Evolutionary conservation across 2,113 vertebrate genomes (phyloP).

Genomic region (Podarcis muralis): DNA sequence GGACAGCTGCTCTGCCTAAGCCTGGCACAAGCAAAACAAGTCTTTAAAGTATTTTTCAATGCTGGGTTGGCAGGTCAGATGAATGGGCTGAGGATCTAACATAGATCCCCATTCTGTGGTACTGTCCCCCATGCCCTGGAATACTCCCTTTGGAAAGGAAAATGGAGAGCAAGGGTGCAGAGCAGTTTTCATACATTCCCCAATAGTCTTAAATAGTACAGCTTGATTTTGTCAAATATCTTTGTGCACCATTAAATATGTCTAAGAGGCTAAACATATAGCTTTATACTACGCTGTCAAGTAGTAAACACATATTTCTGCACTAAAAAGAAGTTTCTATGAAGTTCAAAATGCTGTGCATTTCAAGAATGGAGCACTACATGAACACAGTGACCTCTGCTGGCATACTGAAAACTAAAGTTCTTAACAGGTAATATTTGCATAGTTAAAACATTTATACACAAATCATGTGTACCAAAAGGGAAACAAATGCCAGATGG

Average conservation of each 20-base stretch:
- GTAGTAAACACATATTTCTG: neutral
- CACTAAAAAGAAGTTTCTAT: neutral
- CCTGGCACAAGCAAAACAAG: too few species aligned
- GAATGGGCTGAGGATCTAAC: neutral
- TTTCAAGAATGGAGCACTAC: constrained; percentile 49
- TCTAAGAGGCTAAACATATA: too few species aligned
- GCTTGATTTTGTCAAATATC: neutral
- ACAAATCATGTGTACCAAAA: neutral
- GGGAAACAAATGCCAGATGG: neutral
- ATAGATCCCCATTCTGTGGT: too few species aligned
- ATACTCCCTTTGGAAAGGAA: too few species aligned
- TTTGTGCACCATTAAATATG: neutral
- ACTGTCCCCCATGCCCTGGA: too few species aligned
- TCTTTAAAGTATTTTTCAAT: neutral
- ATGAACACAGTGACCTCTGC: constrained; percentile 80
- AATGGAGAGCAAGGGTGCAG: too few species aligned
- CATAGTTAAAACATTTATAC: neutral
- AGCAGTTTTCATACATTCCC: too few species aligned
- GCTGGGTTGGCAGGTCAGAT: neutral
- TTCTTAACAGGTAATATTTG: constrained; percentile 25
- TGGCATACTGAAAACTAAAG: constrained; percentile 65
- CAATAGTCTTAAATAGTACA: neutral
- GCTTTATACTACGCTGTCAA: neutral
- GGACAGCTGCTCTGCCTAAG: too few species aligned
- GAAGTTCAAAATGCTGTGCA: neutral